A percentile compares a stretch with the other conserved stretches of the same genome.
phyloP scores from a whole-genome alignment of 2,888 invertebrate genomes.

The Scaptomyza flava region DNA sequence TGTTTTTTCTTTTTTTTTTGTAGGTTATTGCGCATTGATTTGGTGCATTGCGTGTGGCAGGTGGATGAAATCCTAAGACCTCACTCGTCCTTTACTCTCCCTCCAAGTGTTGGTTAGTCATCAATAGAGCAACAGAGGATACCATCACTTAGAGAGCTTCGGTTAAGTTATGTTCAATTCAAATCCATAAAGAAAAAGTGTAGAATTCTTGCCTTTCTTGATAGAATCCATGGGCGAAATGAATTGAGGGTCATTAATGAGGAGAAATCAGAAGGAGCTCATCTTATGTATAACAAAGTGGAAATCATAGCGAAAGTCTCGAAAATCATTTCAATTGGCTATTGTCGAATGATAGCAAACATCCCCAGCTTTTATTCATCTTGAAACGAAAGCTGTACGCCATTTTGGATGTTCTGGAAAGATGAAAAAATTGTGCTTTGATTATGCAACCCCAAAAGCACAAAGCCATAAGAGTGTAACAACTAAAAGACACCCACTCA shows the following conservation, averaged over 20 bases:
- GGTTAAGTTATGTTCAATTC: conserved; percentile 3
- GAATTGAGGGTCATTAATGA: no score
- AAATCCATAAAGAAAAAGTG: not conserved
- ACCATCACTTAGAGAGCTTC: conserved; percentile 18
- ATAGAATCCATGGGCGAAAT: no score
- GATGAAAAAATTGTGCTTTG: conserved; percentile 14
- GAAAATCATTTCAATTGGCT: conserved; percentile 20
- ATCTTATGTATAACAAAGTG: no score
- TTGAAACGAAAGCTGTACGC: not conserved
- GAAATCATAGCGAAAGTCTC: no score
- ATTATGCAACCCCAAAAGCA: conserved; percentile 25
- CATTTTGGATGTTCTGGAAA: not conserved
- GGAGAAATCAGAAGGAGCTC: no score
- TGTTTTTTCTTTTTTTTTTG: conserved; percentile 11
- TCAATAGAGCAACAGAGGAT: conserved; percentile 17
- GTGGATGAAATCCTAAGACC: conserved; percentile 37
- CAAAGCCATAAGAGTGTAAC: conserved; percentile 4
- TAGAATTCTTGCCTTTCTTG: no score
- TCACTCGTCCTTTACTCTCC: not conserved
- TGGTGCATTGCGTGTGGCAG: conserved; percentile 59
- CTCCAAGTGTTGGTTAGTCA: conserved; percentile 38
- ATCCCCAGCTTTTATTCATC: conserved; percentile 10
- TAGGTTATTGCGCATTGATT: conserved; percentile 61
- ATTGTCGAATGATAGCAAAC: conserved; percentile 9
- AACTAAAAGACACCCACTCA: conserved; percentile 19